Evolutionary conservation across 2,113 vertebrate species (phyloP), one percentile per base, ranked within the genome.

Genomic region (Sturnus vulgaris): DNA sequence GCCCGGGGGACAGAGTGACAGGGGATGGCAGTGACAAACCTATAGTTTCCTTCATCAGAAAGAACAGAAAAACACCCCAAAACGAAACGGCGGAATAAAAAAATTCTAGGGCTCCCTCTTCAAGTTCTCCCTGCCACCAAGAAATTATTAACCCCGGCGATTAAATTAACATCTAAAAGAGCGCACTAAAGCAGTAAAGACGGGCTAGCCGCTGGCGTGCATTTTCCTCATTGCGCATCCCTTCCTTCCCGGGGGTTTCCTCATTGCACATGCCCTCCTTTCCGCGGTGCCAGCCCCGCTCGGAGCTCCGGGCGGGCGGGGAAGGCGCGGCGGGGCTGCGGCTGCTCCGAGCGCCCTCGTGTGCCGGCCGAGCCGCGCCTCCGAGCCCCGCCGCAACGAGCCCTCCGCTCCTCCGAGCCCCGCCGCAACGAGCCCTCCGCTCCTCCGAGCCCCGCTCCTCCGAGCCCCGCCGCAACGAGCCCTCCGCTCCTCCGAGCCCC

Each of bases 341-440:
- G 20, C 94, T 64, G 72, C 70, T 44, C 61, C 33, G 85, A 87
- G 82, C 90, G 86, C 90, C 95, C 94, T 30, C 88, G 35, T 94
- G 94, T 76, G 92, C 92, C 73, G 5, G 64, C 25, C 50, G 6
- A 5, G 44, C 50, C 37, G 28, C 27, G 3, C 22, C 30, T 49
- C 47, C 47, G 47, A 23, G 22, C 22, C 47, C 47, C 22, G 25
- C 15, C 9, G 14, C 25, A 27, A 15, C 49, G 21, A 11, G 47
- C 6, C 12, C 47, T 39, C 39, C 37, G 17, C 68, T 17, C 69
- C 30, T 49, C 47, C 47, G 47, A 23, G 22, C 22, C 47, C 47
- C 22, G 25, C 15, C 9, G 14, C 25, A 27, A 15, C 49, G 21
- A 11, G 47, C 6, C 12, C 47, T 39, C 39, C 39, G 39, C 11